Evolutionary conservation across 2,113 vertebrate species (phyloP), one percentile per base, ranked within the genome.

Genomic region (Catharus fuscescens): DNA sequence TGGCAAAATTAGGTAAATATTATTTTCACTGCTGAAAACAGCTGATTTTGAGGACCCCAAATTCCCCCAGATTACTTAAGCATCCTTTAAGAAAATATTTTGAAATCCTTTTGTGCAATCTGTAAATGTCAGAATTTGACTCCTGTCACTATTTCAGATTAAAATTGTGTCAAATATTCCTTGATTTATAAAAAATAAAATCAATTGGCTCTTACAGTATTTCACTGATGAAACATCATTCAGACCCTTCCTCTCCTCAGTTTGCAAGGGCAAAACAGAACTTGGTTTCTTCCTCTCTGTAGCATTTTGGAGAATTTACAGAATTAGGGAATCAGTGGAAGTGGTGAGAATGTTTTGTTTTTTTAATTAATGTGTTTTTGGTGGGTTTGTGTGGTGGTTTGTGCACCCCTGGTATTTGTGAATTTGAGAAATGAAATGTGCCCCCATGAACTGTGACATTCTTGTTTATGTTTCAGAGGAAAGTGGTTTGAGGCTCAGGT

Each of bases 171-270:
- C 48, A 2, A 0, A 9, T n/a, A 5, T 28, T 28, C 45, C 26
- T 67, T 62, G 26, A 42, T 57, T 70, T 17, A 23, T 26, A 29
- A 59, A 65, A 69, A 34, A 38, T 20, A 59, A 4, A 32, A 19
- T 19, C 9, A 6, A 0, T 17, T 19, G 20, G 7, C 12, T 62
- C 18, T 47, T 23, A 2, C 0, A 21, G 0, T 9, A 8, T 60
- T 64, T 57, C n/a, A 18, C 6, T 4, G 3, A 12, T 6, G 19
- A 52, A 29, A 16, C 8, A 12, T 5, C 23, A 1, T 4, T 31
- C 16, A 7, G n/a, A 66, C 24, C 29, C n/a, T 48, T 60, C 38
- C 24, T 38, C 24, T 77, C 17, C 25, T n/a, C 2, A 18, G 2
- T 21, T 24, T 29, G 9, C 38, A 47, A 72, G 44, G 29, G 32